Evolutionary conservation across 2,888 invertebrate genomes (phyloP).

Genomic region (Netelia inedita): DNA sequence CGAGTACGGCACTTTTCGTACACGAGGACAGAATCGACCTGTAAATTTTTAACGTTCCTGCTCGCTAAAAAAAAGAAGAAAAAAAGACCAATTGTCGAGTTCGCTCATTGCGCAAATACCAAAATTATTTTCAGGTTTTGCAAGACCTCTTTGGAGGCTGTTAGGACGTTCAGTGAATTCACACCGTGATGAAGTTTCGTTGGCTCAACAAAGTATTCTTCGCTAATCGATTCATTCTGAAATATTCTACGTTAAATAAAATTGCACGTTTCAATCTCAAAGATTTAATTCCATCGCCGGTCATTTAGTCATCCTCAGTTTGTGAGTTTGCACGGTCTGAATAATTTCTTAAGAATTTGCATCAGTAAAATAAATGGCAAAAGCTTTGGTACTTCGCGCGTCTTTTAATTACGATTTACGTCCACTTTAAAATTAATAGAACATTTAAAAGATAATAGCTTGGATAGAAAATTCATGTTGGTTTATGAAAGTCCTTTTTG

Average conservation of each 20-base stretch:
- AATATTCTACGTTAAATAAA: neutral
- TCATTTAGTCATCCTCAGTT: neutral
- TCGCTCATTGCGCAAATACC: slow-evolving; percentile 48
- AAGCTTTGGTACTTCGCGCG: neutral
- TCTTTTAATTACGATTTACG: slow-evolving; percentile 7
- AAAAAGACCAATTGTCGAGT: slow-evolving; percentile 41
- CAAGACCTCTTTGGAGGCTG: slow-evolving; percentile 36
- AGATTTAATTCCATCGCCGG: too few relatives aligned
- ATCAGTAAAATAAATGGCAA: slow-evolving; percentile 2
- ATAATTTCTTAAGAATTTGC: slow-evolving; percentile 6
- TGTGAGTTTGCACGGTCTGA: neutral
- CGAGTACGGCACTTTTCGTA: slow-evolving; percentile 26
- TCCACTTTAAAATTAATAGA: neutral
- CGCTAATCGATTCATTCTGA: too few relatives aligned
- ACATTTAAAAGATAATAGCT: neutral
- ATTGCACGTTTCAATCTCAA: neutral
- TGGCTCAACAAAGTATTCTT: too few relatives aligned
- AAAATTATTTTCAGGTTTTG: slow-evolving; percentile 50
- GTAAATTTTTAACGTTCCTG: neutral
- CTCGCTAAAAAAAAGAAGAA: slow-evolving; percentile 9
- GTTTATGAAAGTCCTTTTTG: neutral
- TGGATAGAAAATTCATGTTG: neutral
- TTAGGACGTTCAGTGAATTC: slow-evolving; percentile 51
- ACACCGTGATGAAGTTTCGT: neutral
- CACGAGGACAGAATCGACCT: slow-evolving; percentile 24